phyloP scores from a whole-genome alignment of 2,888 invertebrate species.

The Tipula helvola region DNA sequence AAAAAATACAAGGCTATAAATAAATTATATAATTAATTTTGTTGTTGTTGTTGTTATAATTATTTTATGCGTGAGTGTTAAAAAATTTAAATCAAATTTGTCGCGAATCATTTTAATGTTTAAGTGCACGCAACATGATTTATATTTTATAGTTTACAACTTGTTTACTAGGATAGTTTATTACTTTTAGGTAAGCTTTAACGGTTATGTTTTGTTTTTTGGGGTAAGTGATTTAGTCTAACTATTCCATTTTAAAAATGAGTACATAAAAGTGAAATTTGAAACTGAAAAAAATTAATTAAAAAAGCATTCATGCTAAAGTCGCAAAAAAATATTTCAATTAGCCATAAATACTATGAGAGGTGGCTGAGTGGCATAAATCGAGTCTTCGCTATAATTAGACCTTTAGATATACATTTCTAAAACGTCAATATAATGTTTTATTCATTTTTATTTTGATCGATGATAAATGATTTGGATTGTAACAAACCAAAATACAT shows the following conservation, averaged over 20 bases:
- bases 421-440: not conserved
- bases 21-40: not conserved
- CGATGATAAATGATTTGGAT: not conserved
- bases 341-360: too few relatives aligned
- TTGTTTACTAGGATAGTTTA: not conserved
- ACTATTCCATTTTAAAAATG: not conserved
- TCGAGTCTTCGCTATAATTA: too few relatives aligned
- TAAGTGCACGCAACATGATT: not conserved
- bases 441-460: not conserved
- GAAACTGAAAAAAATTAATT: too few relatives aligned
- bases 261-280: too few relatives aligned
- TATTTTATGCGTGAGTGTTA: not conserved
- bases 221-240: not conserved
- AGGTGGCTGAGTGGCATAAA: too few relatives aligned
- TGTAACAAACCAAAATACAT: not conserved
- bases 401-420: not conserved
- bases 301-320: too few relatives aligned
- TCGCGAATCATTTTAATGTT: not conserved
- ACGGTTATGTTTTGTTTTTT: not conserved
- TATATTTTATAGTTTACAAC: not conserved
- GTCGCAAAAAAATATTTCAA: too few relatives aligned
- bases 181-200: not conserved
- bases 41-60: not conserved
- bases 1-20: not conserved
- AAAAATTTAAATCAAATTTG: not conserved